Conservation (phyloP, 2,888 invertebrate genomes). For the Caenorhabditis doughertyi region DNA sequence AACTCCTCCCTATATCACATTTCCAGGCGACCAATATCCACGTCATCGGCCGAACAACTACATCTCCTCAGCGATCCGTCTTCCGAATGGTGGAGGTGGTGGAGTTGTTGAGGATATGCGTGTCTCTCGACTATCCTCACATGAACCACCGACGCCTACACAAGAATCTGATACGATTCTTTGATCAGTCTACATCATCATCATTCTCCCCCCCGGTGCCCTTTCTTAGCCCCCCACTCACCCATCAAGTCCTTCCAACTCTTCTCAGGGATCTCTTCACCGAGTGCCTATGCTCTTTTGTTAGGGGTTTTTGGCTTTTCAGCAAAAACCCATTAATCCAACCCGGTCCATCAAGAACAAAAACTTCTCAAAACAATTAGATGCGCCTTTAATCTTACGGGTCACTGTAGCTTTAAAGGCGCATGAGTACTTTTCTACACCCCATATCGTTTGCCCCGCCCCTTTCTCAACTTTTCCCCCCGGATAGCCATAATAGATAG, state of each 20-base stretch:
- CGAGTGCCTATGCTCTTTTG: constrained; percentile 7
- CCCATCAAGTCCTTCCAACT: background rate
- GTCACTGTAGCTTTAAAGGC: too few species aligned
- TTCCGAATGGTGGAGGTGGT: constrained; percentile 71
- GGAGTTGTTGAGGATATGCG: constrained; percentile 70
- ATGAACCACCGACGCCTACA: constrained; percentile 70
- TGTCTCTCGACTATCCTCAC: constrained; percentile 71
- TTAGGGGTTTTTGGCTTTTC: background rate
- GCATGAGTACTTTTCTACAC: too few species aligned
- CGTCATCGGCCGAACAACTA: constrained; percentile 61
- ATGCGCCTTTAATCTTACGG: too few species aligned
- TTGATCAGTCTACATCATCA: constrained; percentile 29
- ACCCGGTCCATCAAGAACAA: too few species aligned
- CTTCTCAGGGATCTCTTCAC: constrained; percentile 26
- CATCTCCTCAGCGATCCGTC: constrained; percentile 61
- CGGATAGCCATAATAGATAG: constrained; percentile 15
- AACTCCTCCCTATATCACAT: background rate
- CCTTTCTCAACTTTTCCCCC: too few species aligned
- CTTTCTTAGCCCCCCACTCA: background rate
- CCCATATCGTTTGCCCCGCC: background rate
- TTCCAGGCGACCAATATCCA: constrained; percentile 29
- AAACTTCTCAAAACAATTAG: too few species aligned
- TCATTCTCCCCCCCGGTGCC: constrained; percentile 3
- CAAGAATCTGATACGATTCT: constrained; percentile 70
- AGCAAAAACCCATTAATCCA: too few species aligned